Evolutionary conservation across 2,113 vertebrate species (phyloP).

Genomic region (Motacilla alba): DNA sequence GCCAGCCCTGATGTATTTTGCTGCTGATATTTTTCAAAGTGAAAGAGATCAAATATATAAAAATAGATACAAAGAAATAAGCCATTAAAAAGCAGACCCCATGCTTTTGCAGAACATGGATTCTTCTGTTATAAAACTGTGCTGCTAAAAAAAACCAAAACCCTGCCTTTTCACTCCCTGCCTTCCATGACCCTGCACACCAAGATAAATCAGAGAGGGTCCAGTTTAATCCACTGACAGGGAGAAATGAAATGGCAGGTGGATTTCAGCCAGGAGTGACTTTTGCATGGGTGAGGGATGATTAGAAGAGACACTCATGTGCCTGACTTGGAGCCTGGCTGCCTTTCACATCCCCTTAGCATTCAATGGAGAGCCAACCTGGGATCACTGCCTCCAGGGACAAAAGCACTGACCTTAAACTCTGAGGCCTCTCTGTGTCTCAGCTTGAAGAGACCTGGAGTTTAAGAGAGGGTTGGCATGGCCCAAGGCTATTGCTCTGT

Average conservation of each 20-base stretch:
- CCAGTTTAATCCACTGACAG: background rate
- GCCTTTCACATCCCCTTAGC: background rate
- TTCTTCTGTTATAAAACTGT: background rate
- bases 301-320: background rate
- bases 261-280: background rate
- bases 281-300: background rate
- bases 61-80: slow-evolving; percentile 28
- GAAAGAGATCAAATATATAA: slow-evolving; percentile 14
- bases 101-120: background rate
- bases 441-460: background rate
- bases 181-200: background rate
- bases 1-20: background rate
- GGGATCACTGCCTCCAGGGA: background rate
- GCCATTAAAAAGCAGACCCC: background rate
- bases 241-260: background rate
- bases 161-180: background rate
- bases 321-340: background rate
- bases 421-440: background rate
- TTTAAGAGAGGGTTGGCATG: background rate
- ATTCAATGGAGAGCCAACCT: background rate
- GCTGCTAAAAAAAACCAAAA: background rate
- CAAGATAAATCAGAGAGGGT: background rate
- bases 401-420: background rate
- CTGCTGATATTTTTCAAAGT: slow-evolving; percentile 19
- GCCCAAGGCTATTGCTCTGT: background rate